Evolutionary conservation across 2,888 invertebrate genomes (phyloP).

Genomic region (Hirtodrosophila alboralis): DNA sequence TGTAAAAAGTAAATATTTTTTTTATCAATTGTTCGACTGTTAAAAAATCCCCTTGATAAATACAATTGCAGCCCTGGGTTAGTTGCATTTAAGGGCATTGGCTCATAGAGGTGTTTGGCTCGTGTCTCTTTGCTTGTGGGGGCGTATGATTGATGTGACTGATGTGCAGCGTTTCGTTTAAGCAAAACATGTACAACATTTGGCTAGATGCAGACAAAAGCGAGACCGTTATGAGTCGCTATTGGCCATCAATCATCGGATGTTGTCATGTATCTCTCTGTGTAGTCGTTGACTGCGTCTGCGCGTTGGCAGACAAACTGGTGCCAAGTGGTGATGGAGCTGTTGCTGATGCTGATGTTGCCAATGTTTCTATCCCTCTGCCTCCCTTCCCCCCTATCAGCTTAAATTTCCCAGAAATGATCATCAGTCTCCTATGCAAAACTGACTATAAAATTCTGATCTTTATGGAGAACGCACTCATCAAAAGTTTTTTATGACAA

Average conservation of each 20-base stretch:
- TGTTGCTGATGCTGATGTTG: slow-evolving; percentile 12
- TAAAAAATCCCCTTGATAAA: neutral
- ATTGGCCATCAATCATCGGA: slow-evolving; percentile 67
- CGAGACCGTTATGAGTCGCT: slow-evolving; percentile 65
- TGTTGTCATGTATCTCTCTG: slow-evolving; percentile 47
- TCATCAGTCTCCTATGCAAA: slow-evolving; percentile 20
- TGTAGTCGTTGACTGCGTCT: slow-evolving; percentile 32
- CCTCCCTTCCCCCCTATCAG: neutral
- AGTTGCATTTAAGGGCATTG: slow-evolving; percentile 46
- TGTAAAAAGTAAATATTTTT: neutral
- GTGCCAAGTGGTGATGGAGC: slow-evolving; percentile 62
- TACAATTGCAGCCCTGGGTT: slow-evolving; percentile 40
- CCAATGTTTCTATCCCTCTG: slow-evolving; percentile 3
- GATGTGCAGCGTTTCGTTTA: slow-evolving; percentile 57
- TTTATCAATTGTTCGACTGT: slow-evolving; percentile 12
- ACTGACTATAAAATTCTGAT: slow-evolving; percentile 60
- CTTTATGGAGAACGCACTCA: slow-evolving; percentile 56
- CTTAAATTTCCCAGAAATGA: slow-evolving; percentile 49
- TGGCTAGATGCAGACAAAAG: slow-evolving; percentile 53
- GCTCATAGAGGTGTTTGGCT: slow-evolving; percentile 47
- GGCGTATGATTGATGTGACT: slow-evolving; percentile 69
- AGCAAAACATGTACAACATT: slow-evolving; percentile 44
- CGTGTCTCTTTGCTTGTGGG: slow-evolving; percentile 43
- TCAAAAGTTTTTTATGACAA: slow-evolving; percentile 46
- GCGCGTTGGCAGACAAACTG: slow-evolving; percentile 77